Conservation (phyloP, 2,888 invertebrate genomes). For the Plagodis dolabraria region DNA sequence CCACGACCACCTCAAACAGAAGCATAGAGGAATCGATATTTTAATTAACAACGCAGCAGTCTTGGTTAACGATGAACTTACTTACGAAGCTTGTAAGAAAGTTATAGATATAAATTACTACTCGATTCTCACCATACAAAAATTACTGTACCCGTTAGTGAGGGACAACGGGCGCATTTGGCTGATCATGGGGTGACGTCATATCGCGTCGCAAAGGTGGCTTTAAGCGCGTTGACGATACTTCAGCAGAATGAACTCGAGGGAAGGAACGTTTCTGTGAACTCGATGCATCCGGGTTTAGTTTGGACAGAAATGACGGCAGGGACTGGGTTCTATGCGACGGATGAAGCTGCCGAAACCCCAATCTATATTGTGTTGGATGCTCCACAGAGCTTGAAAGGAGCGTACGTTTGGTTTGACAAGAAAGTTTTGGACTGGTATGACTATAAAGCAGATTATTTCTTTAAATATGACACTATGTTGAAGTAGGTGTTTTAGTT, state of each 20-base stretch:
- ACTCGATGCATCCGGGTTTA: slow-evolving; percentile 89
- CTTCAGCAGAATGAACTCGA: slow-evolving; percentile 86
- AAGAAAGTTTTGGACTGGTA: slow-evolving; percentile 84
- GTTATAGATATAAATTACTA: slow-evolving; percentile 88
- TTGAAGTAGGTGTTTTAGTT: no score
- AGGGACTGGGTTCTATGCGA: slow-evolving; percentile 82
- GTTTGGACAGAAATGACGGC: slow-evolving; percentile 91
- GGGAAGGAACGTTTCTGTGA: slow-evolving; percentile 83
- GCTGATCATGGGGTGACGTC: slow-evolving; percentile 83
- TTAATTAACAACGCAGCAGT: slow-evolving; percentile 90
- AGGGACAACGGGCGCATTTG: slow-evolving; percentile 85
- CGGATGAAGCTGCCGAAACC: slow-evolving; percentile 84
- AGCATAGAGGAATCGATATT: slow-evolving; percentile 88
- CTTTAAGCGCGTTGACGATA: slow-evolving; percentile 87
- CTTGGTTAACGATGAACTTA: slow-evolving; percentile 69
- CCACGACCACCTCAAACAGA: slow-evolving; percentile 80
- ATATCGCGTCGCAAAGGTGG: slow-evolving; percentile 90
- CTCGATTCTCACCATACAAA: slow-evolving; percentile 86
- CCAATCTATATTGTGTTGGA: slow-evolving; percentile 81
- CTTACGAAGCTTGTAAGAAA: slow-evolving; percentile 78
- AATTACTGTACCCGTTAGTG: slow-evolving; percentile 88
- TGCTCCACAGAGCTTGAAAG: slow-evolving; percentile 82
- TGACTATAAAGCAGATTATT: slow-evolving; percentile 60
- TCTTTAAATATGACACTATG: slow-evolving; percentile 54
- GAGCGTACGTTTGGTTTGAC: slow-evolving; percentile 87